Conservation (phyloP, 2,888 invertebrate species). For the Lamellibrachia columna region DNA sequence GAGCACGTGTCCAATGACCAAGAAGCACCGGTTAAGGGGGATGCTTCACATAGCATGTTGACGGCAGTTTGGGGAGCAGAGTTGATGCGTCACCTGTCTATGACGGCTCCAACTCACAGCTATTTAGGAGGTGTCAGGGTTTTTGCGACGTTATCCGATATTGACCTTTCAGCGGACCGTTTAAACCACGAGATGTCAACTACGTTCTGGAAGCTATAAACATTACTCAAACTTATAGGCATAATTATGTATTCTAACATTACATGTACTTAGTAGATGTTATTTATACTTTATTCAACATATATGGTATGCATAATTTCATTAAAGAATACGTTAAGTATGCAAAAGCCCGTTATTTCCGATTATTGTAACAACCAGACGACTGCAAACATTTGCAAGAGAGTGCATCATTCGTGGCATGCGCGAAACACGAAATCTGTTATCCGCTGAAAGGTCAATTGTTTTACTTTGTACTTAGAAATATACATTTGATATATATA, state of each 20-base stretch:
- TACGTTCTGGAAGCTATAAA: neutral
- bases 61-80: neutral
- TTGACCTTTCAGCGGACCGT: neutral
- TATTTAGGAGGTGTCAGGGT: neutral
- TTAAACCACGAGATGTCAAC: neutral
- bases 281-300: neutral
- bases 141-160: neutral
- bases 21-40: neutral
- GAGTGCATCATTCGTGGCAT: neutral
- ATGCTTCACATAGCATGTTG: neutral
- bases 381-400: neutral
- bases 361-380: neutral
- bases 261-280: neutral
- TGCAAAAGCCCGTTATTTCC: neutral
- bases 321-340: neutral
- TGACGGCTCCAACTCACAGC: neutral
- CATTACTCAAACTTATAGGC: neutral
- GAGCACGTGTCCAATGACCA: neutral
- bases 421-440: neutral
- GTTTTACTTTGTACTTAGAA: neutral
- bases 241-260: neutral
- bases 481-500: neutral
- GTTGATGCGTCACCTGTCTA: neutral
- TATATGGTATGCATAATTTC: neutral
- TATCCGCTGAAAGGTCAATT: neutral